phyloP scores from a whole-genome alignment of 2,113 vertebrate genomes.

The Toxotes chatareus region DNA sequence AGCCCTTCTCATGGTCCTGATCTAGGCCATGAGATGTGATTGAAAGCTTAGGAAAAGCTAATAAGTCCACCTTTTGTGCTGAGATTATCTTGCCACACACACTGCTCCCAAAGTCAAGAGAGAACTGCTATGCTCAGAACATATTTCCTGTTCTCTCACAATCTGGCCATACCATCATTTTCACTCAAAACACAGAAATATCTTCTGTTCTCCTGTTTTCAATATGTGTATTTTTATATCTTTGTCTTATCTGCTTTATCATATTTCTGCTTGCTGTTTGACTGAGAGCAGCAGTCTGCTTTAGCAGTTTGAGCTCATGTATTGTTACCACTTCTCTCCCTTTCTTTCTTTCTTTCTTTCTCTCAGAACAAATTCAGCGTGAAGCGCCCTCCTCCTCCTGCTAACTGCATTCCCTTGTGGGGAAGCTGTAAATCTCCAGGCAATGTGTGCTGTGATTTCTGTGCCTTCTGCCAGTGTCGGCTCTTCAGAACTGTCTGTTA shows the following conservation, averaged over 20 bases:
- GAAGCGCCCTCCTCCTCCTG: slow-evolving; percentile 78
- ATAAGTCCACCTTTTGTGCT: neutral
- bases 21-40: neutral
- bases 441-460: slow-evolving; percentile 87
- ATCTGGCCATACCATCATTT: neutral
- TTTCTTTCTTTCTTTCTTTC: neutral
- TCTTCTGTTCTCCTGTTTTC: neutral
- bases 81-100: neutral
- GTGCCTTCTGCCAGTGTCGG: slow-evolving; percentile 89
- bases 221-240: neutral
- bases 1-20: neutral
- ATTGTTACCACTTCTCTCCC: neutral
- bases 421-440: slow-evolving; percentile 86
- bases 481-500: slow-evolving; percentile 89
- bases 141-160: neutral
- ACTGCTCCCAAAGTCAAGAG: neutral
- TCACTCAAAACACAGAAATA: neutral
- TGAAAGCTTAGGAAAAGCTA: neutral
- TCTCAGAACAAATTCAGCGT: slow-evolving; percentile 65
- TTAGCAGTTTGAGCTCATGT: too few species aligned
- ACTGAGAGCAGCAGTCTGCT: neutral
- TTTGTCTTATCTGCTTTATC: too few species aligned
- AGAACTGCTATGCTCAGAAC: neutral
- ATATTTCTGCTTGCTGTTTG: neutral
- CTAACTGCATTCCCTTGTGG: slow-evolving; percentile 86